Conservation (phyloP, 2,113 vertebrate species). For the Lamprotornis superbus region DNA sequence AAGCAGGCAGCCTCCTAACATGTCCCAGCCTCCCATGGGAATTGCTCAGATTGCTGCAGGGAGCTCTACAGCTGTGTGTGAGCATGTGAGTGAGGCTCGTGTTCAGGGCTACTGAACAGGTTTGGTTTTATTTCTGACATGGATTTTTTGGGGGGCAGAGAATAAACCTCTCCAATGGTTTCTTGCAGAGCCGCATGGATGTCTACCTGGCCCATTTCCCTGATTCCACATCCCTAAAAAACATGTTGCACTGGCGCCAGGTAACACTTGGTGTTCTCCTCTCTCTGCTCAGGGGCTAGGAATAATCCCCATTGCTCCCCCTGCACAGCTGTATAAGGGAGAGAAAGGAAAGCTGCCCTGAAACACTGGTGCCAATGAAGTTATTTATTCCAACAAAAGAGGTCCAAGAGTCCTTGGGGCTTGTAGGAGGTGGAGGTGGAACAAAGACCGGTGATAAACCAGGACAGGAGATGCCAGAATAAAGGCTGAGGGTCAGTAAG, state of each 20-base stretch:
- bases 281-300: neutral
- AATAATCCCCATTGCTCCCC: neutral
- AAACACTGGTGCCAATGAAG: neutral
- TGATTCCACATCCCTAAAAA: slow-evolving; percentile 83
- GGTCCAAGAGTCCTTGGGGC: neutral
- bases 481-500: neutral
- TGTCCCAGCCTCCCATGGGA: neutral
- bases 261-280: slow-evolving; percentile 40
- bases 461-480: neutral
- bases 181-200: slow-evolving; percentile 77
- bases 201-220: slow-evolving; percentile 84
- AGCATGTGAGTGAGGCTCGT: neutral
- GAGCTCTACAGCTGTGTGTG: neutral
- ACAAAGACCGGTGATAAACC: neutral
- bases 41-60: neutral
- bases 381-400: neutral
- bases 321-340: neutral
- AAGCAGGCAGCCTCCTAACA: neutral
- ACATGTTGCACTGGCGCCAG: slow-evolving; percentile 87
- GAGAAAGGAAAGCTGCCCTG: neutral
- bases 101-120: neutral
- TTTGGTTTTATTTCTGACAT: neutral
- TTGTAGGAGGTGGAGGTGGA: neutral
- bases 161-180: neutral
- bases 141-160: neutral